Conservation (phyloP, 2,888 invertebrate genomes). For the Microplitis deprimator region DNA sequence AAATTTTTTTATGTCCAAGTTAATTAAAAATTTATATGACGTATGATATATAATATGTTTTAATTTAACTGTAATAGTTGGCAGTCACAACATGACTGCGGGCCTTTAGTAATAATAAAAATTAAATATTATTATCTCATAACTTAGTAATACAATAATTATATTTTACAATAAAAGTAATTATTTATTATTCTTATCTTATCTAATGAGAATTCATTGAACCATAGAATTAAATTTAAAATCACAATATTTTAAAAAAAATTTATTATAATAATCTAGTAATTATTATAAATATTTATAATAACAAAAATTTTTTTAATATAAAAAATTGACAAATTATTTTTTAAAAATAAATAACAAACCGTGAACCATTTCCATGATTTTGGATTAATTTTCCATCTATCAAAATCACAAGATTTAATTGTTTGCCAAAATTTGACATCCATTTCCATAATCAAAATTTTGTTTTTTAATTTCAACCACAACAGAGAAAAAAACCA, state of each 20-base stretch:
- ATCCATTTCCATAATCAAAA: constrained; percentile 53
- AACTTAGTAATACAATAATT: neutral
- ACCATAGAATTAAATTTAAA: constrained; percentile 31
- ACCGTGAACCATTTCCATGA: constrained; percentile 59
- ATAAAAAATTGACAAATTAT: constrained; percentile 24
- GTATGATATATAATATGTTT: no score
- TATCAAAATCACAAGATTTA: constrained; percentile 54
- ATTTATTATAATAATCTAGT: neutral
- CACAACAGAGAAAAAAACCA: constrained; percentile 6
- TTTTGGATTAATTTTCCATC: constrained; percentile 58
- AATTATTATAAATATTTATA: neutral
- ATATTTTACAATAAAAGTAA: constrained; percentile 28
- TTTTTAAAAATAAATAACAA: constrained; percentile 40
- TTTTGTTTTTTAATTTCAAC: neutral
- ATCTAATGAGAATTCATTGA: constrained; percentile 33
- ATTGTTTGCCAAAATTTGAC: constrained; percentile 58
- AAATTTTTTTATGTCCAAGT: no score
- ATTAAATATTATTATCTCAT: no score
- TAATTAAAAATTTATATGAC: no score
- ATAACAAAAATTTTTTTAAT: neutral
- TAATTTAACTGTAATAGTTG: no score
- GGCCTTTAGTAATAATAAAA: no score
- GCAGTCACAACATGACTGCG: no score
- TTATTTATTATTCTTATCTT: constrained; percentile 36
- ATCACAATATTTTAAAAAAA: constrained; percentile 2